Percentiles rank a stretch among this genome's conserved stretches.
phyloP scores from a whole-genome alignment of 1,140 invertebrate genomes.

The Drosophila truncata region DNA sequence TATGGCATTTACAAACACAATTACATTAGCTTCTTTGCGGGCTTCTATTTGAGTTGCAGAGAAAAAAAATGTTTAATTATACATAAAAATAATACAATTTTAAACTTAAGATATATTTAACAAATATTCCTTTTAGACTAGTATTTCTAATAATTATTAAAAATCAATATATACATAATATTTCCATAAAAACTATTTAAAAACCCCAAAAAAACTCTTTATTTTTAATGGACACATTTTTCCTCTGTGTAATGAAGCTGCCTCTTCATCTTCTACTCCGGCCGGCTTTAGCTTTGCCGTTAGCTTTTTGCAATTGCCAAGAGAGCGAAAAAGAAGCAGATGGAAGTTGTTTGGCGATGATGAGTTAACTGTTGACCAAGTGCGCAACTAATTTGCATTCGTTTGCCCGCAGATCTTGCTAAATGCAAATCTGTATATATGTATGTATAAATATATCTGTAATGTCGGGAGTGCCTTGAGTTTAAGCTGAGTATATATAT shows the following conservation, averaged over 20 bases:
- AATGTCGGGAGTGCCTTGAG: not conserved
- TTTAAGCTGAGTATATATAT: conserved; percentile 29
- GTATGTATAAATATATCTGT: not conserved
- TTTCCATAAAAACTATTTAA: too few relatives aligned
- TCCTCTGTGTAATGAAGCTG: conserved; percentile 1
- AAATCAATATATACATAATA: not conserved
- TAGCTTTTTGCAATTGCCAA: conserved; percentile 34
- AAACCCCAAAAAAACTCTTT: too few relatives aligned
- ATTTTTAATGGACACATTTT: not conserved
- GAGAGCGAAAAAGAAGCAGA: conserved; percentile 17
- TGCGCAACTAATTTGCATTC: conserved; percentile 79
- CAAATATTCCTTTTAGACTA: too few relatives aligned
- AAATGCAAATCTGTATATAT: conserved; percentile 21
- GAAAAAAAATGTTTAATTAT: too few relatives aligned
- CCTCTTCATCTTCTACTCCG: conserved; percentile 4
- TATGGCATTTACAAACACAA: conserved; percentile 84
- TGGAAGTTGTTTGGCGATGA: conserved; percentile 56
- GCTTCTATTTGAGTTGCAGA: conserved; percentile 23
- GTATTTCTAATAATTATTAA: too few relatives aligned
- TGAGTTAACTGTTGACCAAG: conserved; percentile 77
- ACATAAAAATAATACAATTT: too few relatives aligned
- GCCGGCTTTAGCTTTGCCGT: conserved; percentile 53
- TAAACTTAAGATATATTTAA: not conserved
- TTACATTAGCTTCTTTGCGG: conserved; percentile 70
- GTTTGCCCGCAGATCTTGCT: conserved; percentile 41